phyloP scores from a whole-genome alignment of 2,888 invertebrate species.

The Hirtodrosophila cameraria region DNA sequence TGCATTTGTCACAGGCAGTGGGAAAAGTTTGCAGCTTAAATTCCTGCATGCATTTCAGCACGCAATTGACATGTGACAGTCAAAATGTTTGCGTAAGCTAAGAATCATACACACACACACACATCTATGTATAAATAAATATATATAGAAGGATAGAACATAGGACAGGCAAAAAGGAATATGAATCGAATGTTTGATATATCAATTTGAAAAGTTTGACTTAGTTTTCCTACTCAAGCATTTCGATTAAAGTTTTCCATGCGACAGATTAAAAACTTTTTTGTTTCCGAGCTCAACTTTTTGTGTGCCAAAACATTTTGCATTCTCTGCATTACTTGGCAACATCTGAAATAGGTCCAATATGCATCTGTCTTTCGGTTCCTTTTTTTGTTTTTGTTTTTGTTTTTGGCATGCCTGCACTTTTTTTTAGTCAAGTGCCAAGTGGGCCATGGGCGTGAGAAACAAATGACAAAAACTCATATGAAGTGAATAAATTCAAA shows the following conservation, averaged over 20 bases:
- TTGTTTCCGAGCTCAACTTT: slow-evolving; percentile 51
- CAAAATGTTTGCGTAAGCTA: slow-evolving; percentile 65
- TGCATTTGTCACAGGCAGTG: slow-evolving; percentile 72
- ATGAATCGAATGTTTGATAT: slow-evolving; percentile 79
- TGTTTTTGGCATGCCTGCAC: slow-evolving; percentile 19
- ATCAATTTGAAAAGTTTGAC: slow-evolving; percentile 79
- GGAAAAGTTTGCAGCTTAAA: slow-evolving; percentile 77
- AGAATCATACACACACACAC: slow-evolving; percentile 25
- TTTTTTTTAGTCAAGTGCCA: slow-evolving; percentile 36
- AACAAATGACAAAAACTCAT: slow-evolving; percentile 9
- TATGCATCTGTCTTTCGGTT: slow-evolving; percentile 37
- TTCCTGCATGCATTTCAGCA: slow-evolving; percentile 75
- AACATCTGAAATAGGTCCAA: slow-evolving; percentile 22
- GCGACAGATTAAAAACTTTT: slow-evolving; percentile 77
- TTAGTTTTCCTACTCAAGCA: slow-evolving; percentile 65
- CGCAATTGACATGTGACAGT: slow-evolving; percentile 76
- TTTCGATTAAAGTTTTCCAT: slow-evolving; percentile 79
- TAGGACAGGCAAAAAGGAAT: slow-evolving; percentile 16
- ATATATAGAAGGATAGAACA: background rate
- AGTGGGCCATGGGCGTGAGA: slow-evolving; percentile 50
- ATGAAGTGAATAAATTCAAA: slow-evolving; percentile 29
- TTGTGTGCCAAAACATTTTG: slow-evolving; percentile 47
- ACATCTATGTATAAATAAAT: background rate
- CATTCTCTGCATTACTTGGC: slow-evolving; percentile 60
- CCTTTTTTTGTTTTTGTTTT: slow-evolving; percentile 4